phyloP scores from a whole-genome alignment of 53 echinoderm and acorn worm genomes.

The Actinopyga echinites region DNA sequence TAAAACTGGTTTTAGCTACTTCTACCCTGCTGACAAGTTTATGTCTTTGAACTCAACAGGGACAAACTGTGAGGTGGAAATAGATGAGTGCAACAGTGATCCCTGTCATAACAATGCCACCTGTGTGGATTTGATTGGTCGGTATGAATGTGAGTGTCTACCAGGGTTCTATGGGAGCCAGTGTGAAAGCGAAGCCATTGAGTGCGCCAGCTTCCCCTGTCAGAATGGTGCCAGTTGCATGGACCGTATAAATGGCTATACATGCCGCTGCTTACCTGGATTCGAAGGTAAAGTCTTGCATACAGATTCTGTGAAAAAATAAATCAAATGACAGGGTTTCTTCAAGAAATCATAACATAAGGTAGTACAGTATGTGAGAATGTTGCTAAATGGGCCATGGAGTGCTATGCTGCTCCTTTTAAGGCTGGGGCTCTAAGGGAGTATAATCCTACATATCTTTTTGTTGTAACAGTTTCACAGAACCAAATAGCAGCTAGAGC shows the following conservation, averaged over 20 bases:
- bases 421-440: too few relatives aligned
- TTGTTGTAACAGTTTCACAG: too few relatives aligned
- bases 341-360: too few relatives aligned
- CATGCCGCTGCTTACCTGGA: slow-evolving; percentile 54
- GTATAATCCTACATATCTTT: too few relatives aligned
- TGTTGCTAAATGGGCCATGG: too few relatives aligned
- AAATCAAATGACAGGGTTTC: too few relatives aligned
- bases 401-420: too few relatives aligned
- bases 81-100: slow-evolving; percentile 55
- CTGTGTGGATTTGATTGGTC: slow-evolving; percentile 37
- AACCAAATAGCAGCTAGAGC: too few relatives aligned
- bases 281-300: slow-evolving; percentile 31
- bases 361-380: too few relatives aligned
- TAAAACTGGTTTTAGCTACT: too few relatives aligned
- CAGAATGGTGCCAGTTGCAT: slow-evolving; percentile 58
- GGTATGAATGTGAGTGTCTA: slow-evolving; percentile 46
- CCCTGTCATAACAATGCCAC: slow-evolving; percentile 62
- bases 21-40: too few relatives aligned
- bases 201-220: slow-evolving; percentile 63
- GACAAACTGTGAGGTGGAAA: slow-evolving; percentile 47
- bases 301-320: too few relatives aligned
- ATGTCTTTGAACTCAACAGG: neutral
- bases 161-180: slow-evolving; percentile 52
- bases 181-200: slow-evolving; percentile 56
- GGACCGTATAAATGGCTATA: slow-evolving; percentile 56